phyloP scores from a whole-genome alignment of 2,113 vertebrate species.

The Coptodon bakossiorum region DNA sequence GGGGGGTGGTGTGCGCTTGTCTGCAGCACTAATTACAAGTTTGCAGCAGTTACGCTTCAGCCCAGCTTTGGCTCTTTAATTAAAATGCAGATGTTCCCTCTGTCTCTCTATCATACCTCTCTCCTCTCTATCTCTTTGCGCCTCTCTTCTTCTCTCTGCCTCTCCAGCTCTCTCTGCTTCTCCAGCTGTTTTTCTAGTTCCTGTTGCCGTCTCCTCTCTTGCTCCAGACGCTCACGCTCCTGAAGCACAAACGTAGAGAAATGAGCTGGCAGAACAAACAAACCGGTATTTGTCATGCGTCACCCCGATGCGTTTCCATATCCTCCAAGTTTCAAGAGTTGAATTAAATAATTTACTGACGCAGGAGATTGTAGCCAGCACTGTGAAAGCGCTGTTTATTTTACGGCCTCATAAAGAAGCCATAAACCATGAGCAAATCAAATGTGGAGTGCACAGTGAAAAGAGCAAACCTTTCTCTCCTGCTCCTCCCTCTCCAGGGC shows the following conservation, averaged over 20 bases:
- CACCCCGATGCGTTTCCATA: neutral
- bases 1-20: neutral
- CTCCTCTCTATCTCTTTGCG: slow-evolving; percentile 67
- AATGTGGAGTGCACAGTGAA: neutral
- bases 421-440: neutral
- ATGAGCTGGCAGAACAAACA: neutral
- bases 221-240: slow-evolving; percentile 89
- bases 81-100: neutral
- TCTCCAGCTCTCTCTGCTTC: slow-evolving; percentile 85
- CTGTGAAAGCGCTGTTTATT: neutral
- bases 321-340: neutral
- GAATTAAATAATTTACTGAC: neutral
- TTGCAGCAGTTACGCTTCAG: neutral
- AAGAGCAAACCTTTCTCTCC: slow-evolving; percentile 74
- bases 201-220: slow-evolving; percentile 87
- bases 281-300: accelerated
- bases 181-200: slow-evolving; percentile 92
- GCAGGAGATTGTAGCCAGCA: neutral
- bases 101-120: slow-evolving; percentile 40
- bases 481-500: slow-evolving; percentile 88
- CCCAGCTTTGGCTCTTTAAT: neutral
- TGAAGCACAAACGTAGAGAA: neutral
- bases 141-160: slow-evolving; percentile 83
- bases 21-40: neutral
- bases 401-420: neutral